These are phyloP conservation scores for Eupithecia subumbrata DNA, from an alignment of 2,888 invertebrate genomes.

Conservation along the genomic window DNA sequence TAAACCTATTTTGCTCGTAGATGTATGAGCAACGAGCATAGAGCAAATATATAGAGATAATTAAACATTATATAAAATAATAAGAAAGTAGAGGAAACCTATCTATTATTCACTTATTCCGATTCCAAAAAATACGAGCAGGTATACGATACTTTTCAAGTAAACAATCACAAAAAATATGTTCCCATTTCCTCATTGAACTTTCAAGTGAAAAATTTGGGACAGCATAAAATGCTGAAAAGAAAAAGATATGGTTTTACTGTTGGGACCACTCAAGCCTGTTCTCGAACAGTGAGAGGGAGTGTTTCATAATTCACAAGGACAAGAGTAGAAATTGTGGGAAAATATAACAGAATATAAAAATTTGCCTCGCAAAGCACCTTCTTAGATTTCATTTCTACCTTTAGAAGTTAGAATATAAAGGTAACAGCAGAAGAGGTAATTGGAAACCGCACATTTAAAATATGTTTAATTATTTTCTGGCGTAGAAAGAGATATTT, in stretches of 20 bases:
- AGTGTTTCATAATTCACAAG: constrained; percentile 24
- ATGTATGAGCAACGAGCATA: not conserved
- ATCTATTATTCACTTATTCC: not conserved
- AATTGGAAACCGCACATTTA: not conserved
- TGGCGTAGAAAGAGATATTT: not conserved
- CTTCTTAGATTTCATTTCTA: not conserved
- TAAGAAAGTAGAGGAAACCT: not conserved
- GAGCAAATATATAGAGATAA: not conserved
- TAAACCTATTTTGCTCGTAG: not conserved
- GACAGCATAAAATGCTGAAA: constrained; percentile 1
- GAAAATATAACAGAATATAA: constrained; percentile 10
- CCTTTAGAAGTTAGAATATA: not conserved
- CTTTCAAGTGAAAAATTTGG: constrained; percentile 12
- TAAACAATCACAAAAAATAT: not conserved
- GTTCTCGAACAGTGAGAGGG: constrained; percentile 18
- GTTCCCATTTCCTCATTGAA: constrained; percentile 1
- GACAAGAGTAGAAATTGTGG: constrained; percentile 16
- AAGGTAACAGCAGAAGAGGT: not conserved
- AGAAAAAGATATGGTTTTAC: constrained; percentile 23
- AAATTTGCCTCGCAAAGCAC: constrained; percentile 2
- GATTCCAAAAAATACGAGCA: not conserved
- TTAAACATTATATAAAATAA: not conserved
- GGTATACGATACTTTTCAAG: not conserved
- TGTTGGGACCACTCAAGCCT: constrained; percentile 24
- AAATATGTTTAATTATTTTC: not conserved